phyloP scores from a whole-genome alignment of 2,888 invertebrate species.

The Alloplasta piceator region DNA sequence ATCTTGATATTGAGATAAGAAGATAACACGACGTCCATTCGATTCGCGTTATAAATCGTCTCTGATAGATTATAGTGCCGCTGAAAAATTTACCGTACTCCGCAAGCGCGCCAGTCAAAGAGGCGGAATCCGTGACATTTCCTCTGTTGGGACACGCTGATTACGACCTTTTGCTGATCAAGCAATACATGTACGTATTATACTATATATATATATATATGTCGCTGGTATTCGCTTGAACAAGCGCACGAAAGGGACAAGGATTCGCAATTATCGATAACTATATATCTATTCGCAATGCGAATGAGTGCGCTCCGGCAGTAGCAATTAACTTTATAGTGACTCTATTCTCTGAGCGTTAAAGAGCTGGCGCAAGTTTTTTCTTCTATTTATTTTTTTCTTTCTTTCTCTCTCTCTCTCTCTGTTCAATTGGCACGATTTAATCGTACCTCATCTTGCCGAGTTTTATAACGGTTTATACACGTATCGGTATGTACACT shows the following conservation, averaged over 20 bases:
- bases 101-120: too few relatives aligned
- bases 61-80: background rate
- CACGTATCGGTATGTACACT: background rate
- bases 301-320: conserved; percentile 37
- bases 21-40: conserved; percentile 14
- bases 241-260: conserved; percentile 20
- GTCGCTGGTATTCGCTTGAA: background rate
- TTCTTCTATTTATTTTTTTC: conserved; percentile 12
- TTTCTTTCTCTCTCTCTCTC: conserved; percentile 21
- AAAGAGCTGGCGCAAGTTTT: conserved; percentile 25
- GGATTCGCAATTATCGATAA: conserved; percentile 58
- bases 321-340: conserved; percentile 57
- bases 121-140: too few relatives aligned
- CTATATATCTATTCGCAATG: conserved; percentile 45
- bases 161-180: background rate
- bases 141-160: too few relatives aligned
- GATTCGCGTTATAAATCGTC: conserved; percentile 17
- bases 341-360: conserved; percentile 54
- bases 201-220: background rate
- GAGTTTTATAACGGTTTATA: conserved; percentile 41
- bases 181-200: background rate
- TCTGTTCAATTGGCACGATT: conserved; percentile 30
- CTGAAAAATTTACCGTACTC: background rate
- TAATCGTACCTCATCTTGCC: conserved; percentile 23
- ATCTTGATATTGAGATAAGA: conserved; percentile 38